Base-by-base conservation (phyloP, 2,888 invertebrate genomes). In the Hipparchia semele region DNA sequence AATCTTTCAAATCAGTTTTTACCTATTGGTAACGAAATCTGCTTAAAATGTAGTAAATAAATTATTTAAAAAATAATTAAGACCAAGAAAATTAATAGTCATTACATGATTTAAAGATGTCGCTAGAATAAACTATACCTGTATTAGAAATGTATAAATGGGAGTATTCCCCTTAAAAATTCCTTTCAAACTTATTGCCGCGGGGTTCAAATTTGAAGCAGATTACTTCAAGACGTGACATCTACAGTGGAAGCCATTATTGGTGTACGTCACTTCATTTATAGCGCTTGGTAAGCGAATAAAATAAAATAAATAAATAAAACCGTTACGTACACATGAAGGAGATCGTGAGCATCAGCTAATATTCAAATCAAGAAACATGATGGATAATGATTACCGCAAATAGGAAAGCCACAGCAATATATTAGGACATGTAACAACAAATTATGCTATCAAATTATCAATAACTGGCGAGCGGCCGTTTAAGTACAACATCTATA, bases 211-310 rank as follows among this genome's bases (percentile, higher is more conserved):
- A 73, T 70, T 75, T 71, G 60, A 73, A 71, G 61, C 70, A 77
- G 76, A 81, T 81, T 80, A 80, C 78, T 76, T 58, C 73, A 75
- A 78, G 65, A 73, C 73, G 79, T 79, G 79, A 81, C 82, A 82
- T 79, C 81, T 79, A 79, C 75, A 76, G 80, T 81, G 79, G 82
- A 77, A 78, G 82, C 80, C 76, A 78, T 79, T 75, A 77, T 72
- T 74, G 73, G 64, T 72, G 56, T 70, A 68, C 71, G 66, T 62
- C 65, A 70, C 69, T 58, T 72, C 72, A 72, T 74, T 74, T 71
- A 71, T 68, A 61, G 61, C 54, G 61, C 13, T 64, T 54, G 59
- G 59, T 61, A 23, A 45, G 6, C 46, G 46, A 46, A 46, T 46
- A 46, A 6, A 46, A 23, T 23, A 23, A 23, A 23, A 39, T 39